Evolutionary conservation across 2,797 vertebrate species (phyloP).

Genomic region (Onychomys leucogaster): DNA sequence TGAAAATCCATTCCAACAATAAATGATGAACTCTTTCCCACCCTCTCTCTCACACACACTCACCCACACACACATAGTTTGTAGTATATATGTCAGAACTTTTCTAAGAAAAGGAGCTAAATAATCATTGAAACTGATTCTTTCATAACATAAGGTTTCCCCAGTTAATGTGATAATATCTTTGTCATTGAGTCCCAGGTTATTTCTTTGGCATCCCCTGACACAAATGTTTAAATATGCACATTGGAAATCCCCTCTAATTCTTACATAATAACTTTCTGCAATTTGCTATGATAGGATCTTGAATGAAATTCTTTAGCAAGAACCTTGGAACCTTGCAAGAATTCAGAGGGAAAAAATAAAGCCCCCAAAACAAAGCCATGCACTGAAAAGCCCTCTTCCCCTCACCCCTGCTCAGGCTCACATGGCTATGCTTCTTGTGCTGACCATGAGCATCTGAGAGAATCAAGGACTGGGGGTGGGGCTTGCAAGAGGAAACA

Average conservation of each 20-base stretch:
- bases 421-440: fast-evolving
- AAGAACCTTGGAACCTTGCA: neutral
- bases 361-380: neutral
- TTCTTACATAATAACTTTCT: neutral
- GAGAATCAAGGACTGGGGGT: neutral
- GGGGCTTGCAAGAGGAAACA: neutral
- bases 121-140: neutral
- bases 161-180: neutral
- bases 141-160: neutral
- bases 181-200: neutral
- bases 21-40: neutral
- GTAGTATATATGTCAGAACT: neutral
- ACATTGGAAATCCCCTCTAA: neutral
- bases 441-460: neutral
- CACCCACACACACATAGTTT: neutral
- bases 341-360: neutral
- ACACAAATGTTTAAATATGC: neutral
- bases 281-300: neutral
- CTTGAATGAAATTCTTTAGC: neutral
- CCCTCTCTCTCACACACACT: neutral
- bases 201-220: neutral
- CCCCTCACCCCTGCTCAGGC: neutral
- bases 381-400: neutral
- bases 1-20: neutral
- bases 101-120: conserved; percentile 38